Conservation (phyloP, 2,113 vertebrate species). For the Irena cyanogastra region DNA sequence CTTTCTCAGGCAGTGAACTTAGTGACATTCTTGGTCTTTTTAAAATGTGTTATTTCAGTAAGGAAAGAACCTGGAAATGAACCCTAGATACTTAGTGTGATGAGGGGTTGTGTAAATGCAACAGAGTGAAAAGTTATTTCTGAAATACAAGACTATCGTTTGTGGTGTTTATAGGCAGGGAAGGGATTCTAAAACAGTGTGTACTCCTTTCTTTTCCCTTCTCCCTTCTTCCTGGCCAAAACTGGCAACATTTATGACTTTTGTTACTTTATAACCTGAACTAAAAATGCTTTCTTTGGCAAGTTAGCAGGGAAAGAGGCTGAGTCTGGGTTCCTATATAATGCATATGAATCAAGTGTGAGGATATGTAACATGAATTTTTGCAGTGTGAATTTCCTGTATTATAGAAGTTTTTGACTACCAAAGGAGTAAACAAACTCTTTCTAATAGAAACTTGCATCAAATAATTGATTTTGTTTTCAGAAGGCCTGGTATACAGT, state of each 20-base stretch:
- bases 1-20: not conserved
- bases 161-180: not conserved
- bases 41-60: not conserved
- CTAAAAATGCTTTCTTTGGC: not conserved
- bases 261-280: not conserved
- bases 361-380: not conserved
- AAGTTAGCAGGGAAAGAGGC: not conserved
- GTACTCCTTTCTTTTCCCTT: not conserved
- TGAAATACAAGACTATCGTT: not conserved
- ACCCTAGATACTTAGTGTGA: not conserved
- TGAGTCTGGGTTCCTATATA: not conserved
- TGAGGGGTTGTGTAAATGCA: not conserved
- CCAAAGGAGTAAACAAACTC: not conserved
- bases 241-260: not conserved
- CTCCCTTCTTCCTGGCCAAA: not conserved
- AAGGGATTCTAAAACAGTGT: not conserved
- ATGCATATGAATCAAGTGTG: not conserved
- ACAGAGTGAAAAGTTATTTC: not conserved
- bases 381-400: not conserved
- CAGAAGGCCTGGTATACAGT: not conserved
- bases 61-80: not conserved
- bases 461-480: not conserved
- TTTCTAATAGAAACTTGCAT: not conserved
- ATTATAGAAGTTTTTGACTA: not conserved
- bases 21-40: not conserved